Conservation (phyloP, 2,113 vertebrate genomes). For the Dinomys branickii region DNA sequence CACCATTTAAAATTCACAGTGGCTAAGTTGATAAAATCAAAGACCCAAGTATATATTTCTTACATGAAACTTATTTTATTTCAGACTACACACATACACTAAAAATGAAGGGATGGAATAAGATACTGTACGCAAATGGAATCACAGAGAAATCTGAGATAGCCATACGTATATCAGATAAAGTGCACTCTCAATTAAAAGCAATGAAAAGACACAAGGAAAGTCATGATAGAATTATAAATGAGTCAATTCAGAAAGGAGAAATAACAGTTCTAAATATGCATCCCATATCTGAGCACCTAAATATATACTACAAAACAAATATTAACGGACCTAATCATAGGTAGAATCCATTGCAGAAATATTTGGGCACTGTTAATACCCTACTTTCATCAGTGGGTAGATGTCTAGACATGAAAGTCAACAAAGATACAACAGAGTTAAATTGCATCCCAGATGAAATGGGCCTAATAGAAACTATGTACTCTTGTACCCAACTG, state of each 20-base stretch:
- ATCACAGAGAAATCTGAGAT: not conserved
- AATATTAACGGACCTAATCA: not conserved
- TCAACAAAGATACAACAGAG: not conserved
- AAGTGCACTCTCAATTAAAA: not conserved
- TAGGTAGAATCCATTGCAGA: not conserved
- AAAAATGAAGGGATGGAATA: not conserved
- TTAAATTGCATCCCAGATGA: not conserved
- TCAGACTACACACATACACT: not conserved
- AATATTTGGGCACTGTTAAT: not conserved
- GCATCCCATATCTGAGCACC: not conserved
- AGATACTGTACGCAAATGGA: not conserved
- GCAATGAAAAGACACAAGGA: not conserved
- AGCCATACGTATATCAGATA: not conserved
- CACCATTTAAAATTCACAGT: not conserved
- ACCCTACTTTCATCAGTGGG: not conserved
- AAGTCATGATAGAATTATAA: not conserved
- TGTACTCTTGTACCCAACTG: no score
- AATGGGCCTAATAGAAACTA: not conserved
- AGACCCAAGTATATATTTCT: not conserved
- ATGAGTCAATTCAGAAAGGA: not conserved
- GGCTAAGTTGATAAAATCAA: not conserved
- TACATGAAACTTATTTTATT: not conserved
- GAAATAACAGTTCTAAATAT: not conserved
- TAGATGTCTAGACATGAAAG: not conserved
- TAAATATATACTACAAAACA: not conserved